Conservation (phyloP, 2,888 invertebrate genomes). For the Troides aeacus region DNA sequence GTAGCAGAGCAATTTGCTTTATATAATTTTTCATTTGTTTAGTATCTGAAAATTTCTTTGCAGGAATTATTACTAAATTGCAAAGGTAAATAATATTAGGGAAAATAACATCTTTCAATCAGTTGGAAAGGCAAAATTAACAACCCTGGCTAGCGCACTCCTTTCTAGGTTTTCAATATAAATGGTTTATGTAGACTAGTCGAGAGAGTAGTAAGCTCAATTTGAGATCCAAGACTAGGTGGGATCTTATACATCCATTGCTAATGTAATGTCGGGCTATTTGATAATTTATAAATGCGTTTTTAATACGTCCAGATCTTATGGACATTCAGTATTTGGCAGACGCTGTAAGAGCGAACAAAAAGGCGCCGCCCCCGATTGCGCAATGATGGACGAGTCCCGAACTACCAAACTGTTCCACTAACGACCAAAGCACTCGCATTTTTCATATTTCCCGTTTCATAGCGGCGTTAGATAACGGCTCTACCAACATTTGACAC, state of each 20-base stretch:
- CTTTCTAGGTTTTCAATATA: too few relatives aligned
- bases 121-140: too few relatives aligned
- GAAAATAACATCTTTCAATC: too few relatives aligned
- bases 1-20: conserved; percentile 8
- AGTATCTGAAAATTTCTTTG: neutral
- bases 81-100: neutral
- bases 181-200: too few relatives aligned
- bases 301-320: neutral
- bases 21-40: neutral
- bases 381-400: conserved; percentile 68
- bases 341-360: conserved; percentile 35
- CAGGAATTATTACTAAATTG: neutral
- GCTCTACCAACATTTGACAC: conserved; percentile 21
- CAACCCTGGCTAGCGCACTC: too few relatives aligned
- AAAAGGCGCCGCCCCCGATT: conserved; percentile 59
- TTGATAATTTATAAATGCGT: too few relatives aligned
- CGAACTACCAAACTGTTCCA: conserved; percentile 61
- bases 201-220: too few relatives aligned
- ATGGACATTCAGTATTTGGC: conserved; percentile 8
- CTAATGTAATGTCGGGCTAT: too few relatives aligned
- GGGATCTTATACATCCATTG: too few relatives aligned
- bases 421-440: conserved; percentile 59
- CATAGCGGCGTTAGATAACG: conserved; percentile 49
- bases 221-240: too few relatives aligned
- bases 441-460: conserved; percentile 58